Conservation (phyloP, 2,888 invertebrate species). For the Heliothis peltigera region DNA sequence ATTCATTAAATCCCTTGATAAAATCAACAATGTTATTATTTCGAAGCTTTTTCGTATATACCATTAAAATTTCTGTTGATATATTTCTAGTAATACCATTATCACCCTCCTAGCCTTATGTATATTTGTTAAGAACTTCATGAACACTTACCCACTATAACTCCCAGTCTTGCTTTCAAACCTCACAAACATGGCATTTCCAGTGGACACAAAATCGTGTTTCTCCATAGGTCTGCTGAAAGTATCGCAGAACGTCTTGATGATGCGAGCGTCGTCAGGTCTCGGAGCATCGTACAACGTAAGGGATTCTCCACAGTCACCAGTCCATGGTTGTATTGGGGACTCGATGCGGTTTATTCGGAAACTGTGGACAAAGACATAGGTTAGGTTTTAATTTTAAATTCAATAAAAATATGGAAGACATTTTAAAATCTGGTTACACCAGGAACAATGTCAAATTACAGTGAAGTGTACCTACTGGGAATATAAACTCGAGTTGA, state of each 20-base stretch:
- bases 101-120: too few relatives aligned
- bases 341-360: conserved; percentile 97
- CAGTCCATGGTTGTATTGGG: conserved; percentile 95
- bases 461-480: too few relatives aligned
- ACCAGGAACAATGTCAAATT: too few relatives aligned
- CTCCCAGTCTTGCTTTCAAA: conserved; percentile 98
- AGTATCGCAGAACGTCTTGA: conserved; percentile 98
- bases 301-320: conserved; percentile 96
- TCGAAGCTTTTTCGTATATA: too few relatives aligned
- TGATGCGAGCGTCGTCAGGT: conserved; percentile 96
- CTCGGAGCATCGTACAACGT: conserved; percentile 96
- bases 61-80: too few relatives aligned
- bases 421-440: too few relatives aligned
- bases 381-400: not conserved
- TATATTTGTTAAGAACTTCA: too few relatives aligned
- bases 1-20: too few relatives aligned
- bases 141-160: conserved; percentile 95
- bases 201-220: conserved; percentile 97
- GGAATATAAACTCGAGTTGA: too few relatives aligned
- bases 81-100: too few relatives aligned
- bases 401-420: too few relatives aligned
- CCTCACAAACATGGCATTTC: conserved; percentile 95
- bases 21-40: too few relatives aligned
- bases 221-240: conserved; percentile 98
- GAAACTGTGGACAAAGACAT: conserved; percentile 89